Conservation (phyloP, 2,888 invertebrate species). For the Anorthoa munda region DNA sequence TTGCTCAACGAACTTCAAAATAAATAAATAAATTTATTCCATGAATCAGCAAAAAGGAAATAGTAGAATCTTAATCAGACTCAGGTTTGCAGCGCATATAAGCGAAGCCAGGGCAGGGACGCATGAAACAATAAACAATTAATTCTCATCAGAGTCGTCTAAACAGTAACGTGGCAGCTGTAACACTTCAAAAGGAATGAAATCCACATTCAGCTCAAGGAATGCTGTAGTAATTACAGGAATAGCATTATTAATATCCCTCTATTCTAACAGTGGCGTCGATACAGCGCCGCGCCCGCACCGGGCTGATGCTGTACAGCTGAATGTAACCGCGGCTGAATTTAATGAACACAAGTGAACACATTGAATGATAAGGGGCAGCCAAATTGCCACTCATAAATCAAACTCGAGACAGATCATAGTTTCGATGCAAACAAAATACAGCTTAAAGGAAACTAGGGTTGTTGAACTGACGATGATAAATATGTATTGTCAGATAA, state of each 20-base stretch:
- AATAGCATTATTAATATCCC: slow-evolving; percentile 57
- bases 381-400: slow-evolving; percentile 77
- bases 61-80: slow-evolving; percentile 11
- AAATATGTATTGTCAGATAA: background rate
- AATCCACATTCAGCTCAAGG: slow-evolving; percentile 65
- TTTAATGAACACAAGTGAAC: slow-evolving; percentile 76
- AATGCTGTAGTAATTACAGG: slow-evolving; percentile 60
- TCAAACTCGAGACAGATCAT: slow-evolving; percentile 72
- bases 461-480: slow-evolving; percentile 67
- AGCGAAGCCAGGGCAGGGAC: slow-evolving; percentile 68
- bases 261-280: slow-evolving; percentile 37
- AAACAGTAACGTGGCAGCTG: slow-evolving; percentile 72
- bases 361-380: slow-evolving; percentile 76
- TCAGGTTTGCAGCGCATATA: slow-evolving; percentile 72
- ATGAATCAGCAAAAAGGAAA: slow-evolving; percentile 24
- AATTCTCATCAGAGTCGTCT: slow-evolving; percentile 75
- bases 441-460: slow-evolving; percentile 69
- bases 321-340: slow-evolving; percentile 54
- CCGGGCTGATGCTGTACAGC: slow-evolving; percentile 45
- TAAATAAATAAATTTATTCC: background rate
- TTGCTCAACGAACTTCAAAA: slow-evolving; percentile 1
- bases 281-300: slow-evolving; percentile 25
- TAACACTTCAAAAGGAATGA: slow-evolving; percentile 75
- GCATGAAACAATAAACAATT: slow-evolving; percentile 81
- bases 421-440: slow-evolving; percentile 69